A percentile compares a stretch with the other conserved stretches of the same genome.
Conservation (phyloP, 2,113 vertebrate genomes). For the Campylomormyrus numenius region DNA sequence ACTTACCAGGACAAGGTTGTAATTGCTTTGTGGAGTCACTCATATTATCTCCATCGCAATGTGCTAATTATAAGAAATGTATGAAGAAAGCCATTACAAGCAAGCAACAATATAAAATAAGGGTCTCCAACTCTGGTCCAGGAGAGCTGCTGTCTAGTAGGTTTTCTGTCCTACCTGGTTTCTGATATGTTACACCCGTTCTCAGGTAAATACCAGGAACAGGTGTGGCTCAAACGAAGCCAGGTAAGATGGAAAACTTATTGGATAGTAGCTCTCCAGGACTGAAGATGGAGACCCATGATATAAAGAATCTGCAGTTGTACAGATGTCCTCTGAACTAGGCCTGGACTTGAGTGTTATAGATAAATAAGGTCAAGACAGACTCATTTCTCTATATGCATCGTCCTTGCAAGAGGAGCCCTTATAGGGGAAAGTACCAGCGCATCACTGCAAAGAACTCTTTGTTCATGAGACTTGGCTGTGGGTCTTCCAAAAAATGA, state of each 20-base stretch:
- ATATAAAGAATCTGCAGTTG: background rate
- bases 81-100: background rate
- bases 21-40: background rate
- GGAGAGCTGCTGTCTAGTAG: background rate
- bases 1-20: background rate
- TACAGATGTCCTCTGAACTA: background rate
- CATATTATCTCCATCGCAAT: background rate
- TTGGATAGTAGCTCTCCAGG: too few relatives aligned
- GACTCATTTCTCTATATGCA: background rate
- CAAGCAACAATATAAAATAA: background rate
- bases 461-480: background rate
- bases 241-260: background rate
- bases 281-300: background rate
- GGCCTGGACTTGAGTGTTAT: background rate
- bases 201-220: background rate
- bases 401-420: background rate
- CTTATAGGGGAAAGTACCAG: background rate
- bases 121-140: background rate
- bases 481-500: background rate
- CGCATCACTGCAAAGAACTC: background rate
- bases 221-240: too few relatives aligned
- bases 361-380: background rate
- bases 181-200: background rate
- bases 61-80: background rate
- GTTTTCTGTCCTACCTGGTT: background rate